phyloP scores from a whole-genome alignment of 2,888 invertebrate genomes.

The Phyllotreta striolata region DNA sequence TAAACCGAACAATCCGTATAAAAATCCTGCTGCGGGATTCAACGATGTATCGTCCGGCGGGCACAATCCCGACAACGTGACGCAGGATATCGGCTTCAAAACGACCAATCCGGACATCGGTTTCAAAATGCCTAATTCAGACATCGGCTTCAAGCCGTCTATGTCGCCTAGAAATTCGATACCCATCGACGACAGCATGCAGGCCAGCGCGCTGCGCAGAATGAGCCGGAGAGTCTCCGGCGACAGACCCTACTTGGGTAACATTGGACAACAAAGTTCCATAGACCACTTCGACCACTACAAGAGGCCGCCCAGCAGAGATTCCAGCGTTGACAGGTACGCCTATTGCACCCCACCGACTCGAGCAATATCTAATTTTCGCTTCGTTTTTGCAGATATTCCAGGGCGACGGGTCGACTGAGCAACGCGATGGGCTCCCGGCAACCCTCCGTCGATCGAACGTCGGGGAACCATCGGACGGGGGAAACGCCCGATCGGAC shows the following conservation, averaged over 20 bases:
- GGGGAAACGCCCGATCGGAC: constrained; percentile 62
- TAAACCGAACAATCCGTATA: constrained; percentile 44
- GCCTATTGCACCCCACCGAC: neutral
- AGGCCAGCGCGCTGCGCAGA: constrained; percentile 59
- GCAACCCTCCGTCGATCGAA: constrained; percentile 80
- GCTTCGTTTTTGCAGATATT: constrained; percentile 64
- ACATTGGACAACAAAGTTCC: constrained; percentile 69
- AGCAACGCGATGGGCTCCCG: constrained; percentile 69
- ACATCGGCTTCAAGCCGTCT: constrained; percentile 38
- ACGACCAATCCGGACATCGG: constrained; percentile 31
- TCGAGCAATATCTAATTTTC: neutral
- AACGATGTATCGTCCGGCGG: constrained; percentile 46
- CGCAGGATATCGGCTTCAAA: constrained; percentile 40
- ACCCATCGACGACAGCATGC: constrained; percentile 46
- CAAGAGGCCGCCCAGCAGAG: constrained; percentile 87
- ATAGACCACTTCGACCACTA: constrained; percentile 96
- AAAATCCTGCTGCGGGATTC: constrained; percentile 38
- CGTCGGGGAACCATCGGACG: constrained; percentile 43
- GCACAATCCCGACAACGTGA: constrained; percentile 37
- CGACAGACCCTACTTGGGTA: constrained; percentile 61
- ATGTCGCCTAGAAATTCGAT: constrained; percentile 45
- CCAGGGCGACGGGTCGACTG: constrained; percentile 72
- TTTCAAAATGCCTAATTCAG: constrained; percentile 29
- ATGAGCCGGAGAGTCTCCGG: constrained; percentile 63
- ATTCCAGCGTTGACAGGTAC: constrained; percentile 78